phyloP scores from a whole-genome alignment of 2,797 vertebrate genomes.

The Hyperoplus immaculatus region DNA sequence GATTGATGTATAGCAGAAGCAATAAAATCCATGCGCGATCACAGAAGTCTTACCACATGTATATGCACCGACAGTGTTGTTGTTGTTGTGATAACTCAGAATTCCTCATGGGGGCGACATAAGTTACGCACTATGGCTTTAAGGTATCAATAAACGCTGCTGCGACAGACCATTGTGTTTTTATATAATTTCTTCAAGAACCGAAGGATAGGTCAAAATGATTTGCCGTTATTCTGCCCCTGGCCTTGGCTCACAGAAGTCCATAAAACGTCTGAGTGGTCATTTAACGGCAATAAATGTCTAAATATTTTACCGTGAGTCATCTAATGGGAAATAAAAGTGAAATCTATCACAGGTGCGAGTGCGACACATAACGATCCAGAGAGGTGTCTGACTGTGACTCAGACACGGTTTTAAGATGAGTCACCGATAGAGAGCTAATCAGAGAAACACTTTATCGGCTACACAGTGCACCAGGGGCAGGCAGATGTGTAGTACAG shows the following conservation, averaged over 20 bases:
- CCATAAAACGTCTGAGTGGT: slow-evolving; percentile 52
- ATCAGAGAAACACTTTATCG: slow-evolving; percentile 6
- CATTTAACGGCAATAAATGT: slow-evolving; percentile 59
- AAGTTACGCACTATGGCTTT: too few species aligned
- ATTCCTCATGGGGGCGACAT: too few species aligned
- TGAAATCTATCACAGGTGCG: slow-evolving; percentile 41
- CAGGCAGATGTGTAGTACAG: background rate
- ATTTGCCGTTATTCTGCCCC: background rate
- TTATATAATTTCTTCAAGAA: slow-evolving; percentile 3
- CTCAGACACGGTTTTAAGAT: slow-evolving; percentile 31
- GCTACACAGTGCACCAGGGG: slow-evolving; percentile 2
- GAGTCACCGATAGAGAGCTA: slow-evolving; percentile 40
- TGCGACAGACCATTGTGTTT: background rate
- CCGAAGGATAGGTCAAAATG: slow-evolving; percentile 14
- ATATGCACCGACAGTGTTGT: too few species aligned
- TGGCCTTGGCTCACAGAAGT: background rate
- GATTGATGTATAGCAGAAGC: too few species aligned
- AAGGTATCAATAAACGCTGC: background rate
- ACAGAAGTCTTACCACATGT: too few species aligned
- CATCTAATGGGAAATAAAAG: slow-evolving; percentile 45
- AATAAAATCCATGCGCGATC: too few species aligned
- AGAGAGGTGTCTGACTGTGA: slow-evolving; percentile 38
- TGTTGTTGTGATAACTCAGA: too few species aligned
- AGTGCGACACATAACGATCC: slow-evolving; percentile 38
- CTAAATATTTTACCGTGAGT: slow-evolving; percentile 56